Conservation (phyloP, 2,888 invertebrate species). For the Cordilura impudica region DNA sequence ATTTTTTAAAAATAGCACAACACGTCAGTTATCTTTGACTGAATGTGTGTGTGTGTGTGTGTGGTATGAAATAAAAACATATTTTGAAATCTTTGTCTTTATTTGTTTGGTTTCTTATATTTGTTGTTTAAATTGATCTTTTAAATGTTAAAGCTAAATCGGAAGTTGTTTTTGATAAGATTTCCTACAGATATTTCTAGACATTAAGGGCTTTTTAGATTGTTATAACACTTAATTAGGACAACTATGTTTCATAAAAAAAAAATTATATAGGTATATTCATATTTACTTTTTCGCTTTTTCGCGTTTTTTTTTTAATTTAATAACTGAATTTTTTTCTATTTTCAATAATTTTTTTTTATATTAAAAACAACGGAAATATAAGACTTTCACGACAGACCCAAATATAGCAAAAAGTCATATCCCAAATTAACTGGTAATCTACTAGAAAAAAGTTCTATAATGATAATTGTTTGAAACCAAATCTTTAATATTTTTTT, state of each 20-base stretch:
- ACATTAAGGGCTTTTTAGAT: too few relatives aligned
- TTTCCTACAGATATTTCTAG: neutral
- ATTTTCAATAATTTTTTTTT: neutral
- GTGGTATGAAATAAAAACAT: neutral
- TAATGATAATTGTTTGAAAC: too few relatives aligned
- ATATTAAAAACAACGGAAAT: too few relatives aligned
- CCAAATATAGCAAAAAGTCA: too few relatives aligned
- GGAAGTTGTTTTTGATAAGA: neutral
- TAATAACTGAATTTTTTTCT: neutral
- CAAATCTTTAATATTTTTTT: too few relatives aligned
- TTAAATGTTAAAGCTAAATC: neutral
- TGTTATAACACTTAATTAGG: neutral
- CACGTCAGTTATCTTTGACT: conserved; percentile 46
- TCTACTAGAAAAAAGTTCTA: too few relatives aligned
- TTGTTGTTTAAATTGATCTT: neutral
- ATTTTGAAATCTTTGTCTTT: too few relatives aligned
- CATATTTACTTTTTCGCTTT: neutral
- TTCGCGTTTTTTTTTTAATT: neutral
- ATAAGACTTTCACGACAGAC: too few relatives aligned
- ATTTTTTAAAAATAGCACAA: conserved; percentile 58
- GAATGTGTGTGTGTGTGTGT: conserved; percentile 34
- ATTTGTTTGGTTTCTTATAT: too few relatives aligned
- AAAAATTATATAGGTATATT: neutral
- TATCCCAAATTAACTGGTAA: too few relatives aligned
- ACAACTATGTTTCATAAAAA: neutral